Evolutionary conservation across 2,797 vertebrate species (phyloP), one percentile per base, ranked within the genome.

Genomic region (Nothura maculosa): DNA sequence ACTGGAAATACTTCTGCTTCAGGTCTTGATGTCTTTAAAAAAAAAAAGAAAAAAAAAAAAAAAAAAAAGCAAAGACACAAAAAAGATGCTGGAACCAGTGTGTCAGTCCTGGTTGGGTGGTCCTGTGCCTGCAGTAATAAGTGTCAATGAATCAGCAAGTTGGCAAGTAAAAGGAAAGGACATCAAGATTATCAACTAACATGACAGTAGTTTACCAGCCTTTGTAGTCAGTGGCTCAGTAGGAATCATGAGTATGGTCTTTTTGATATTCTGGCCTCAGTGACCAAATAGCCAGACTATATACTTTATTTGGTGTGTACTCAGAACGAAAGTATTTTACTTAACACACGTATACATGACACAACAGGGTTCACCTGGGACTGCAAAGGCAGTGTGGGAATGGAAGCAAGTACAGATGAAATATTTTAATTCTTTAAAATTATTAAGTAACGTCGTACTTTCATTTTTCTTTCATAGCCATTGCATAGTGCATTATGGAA

Each of bases 301-400:
- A 21, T 55, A 75, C 34, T 84, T 89, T 42, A 21, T 4, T 67
- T 66, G 12, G 8, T 64, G 20, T 3, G 10, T 45, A 70, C 22
- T 75, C 78, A 61, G 61, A 89, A 25, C 32, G 80, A 55, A 77
- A 5, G 4, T 57, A 30, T 76, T 93, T 85, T 47, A 20, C 24
- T 72, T 50, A 38, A 22, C 9, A 55, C 19, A 19, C 6, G 10
- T 6, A 3, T 40, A 67, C 1, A 0, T 77, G 68, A 47, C 27
- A 63, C 15, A 58, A 78, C 15, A 68, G 24, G 10, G 32, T 12
- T 14, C 13, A 70, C 45, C 48, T 74, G 72, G 58, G 12, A 75
- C 32, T 32, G 54, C 32, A 81, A 61, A 64, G 8, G 11, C 30
- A 74, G 22, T 6, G 27, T 58, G 12, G 40, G 21, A 81, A 84